Percentiles rank a stretch among this genome's conserved stretches.
Evolutionary conservation across 1,140 invertebrate species (phyloP).

Genomic region (Bombus superbus): DNA sequence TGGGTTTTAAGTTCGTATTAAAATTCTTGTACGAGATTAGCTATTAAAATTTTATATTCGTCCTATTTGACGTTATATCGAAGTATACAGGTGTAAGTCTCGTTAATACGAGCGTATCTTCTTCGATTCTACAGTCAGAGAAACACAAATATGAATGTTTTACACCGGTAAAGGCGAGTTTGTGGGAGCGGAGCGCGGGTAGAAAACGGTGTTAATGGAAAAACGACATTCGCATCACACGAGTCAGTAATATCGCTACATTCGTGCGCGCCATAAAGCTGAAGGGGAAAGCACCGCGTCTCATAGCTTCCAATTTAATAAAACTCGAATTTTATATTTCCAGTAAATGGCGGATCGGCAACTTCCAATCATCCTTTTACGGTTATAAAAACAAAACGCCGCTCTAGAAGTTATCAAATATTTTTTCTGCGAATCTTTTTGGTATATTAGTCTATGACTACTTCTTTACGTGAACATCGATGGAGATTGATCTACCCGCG

Average conservation of each 20-base stretch:
- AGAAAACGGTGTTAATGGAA: conserved; percentile 43
- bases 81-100: neutral
- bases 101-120: neutral
- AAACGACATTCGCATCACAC: conserved; percentile 11
- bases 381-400: conserved; percentile 1
- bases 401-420: neutral
- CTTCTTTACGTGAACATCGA: neutral
- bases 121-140: too few species aligned
- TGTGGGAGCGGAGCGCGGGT: too few species aligned
- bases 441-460: neutral
- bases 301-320: conserved; percentile 26
- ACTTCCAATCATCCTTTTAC: neutral
- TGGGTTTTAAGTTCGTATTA: too few species aligned
- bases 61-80: neutral
- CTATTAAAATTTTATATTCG: too few species aligned
- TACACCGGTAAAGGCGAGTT: neutral
- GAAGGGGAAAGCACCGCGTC: neutral
- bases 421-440: neutral
- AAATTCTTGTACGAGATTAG: too few species aligned
- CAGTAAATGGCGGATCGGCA: conserved; percentile 6
- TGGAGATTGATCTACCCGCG: neutral
- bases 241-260: conserved; percentile 22
- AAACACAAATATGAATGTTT: conserved; percentile 11
- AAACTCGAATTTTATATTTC: conserved; percentile 30
- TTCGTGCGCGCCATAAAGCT: neutral